Evolutionary conservation across 2,797 vertebrate genomes (phyloP).

Genomic region (Antennarius maculatus): DNA sequence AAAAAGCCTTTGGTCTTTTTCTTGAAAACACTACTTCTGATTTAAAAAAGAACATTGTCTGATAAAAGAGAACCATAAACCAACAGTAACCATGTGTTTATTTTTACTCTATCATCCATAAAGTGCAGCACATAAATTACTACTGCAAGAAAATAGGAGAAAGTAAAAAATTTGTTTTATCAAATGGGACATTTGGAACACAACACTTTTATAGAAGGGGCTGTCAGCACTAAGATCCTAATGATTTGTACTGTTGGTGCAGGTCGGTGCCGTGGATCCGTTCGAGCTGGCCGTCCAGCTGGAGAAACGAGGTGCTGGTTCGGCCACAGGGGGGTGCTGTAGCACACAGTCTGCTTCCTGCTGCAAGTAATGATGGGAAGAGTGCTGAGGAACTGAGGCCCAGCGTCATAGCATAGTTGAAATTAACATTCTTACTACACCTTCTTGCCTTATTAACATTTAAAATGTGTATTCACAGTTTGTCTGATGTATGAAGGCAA

Average conservation of each 20-base stretch:
- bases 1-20: slow-evolving; percentile 40
- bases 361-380: slow-evolving; percentile 71
- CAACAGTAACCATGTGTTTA: not conserved
- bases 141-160: not conserved
- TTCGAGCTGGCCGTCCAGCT: slow-evolving; percentile 73
- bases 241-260: slow-evolving; percentile 43
- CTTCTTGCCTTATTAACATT: slow-evolving; percentile 1
- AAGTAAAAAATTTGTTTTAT: not conserved
- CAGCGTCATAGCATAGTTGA: slow-evolving; percentile 20
- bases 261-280: slow-evolving; percentile 75
- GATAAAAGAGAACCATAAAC: slow-evolving; percentile 26
- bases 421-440: not conserved
- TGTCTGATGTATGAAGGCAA: not conserved
- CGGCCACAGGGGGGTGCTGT: slow-evolving; percentile 80
- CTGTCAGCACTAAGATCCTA: not conserved
- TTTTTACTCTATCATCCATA: not conserved
- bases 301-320: slow-evolving; percentile 40
- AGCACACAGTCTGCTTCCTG: slow-evolving; percentile 67
- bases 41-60: slow-evolving; percentile 42
- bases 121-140: not conserved
- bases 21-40: slow-evolving; percentile 32
- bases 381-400: slow-evolving; percentile 17
- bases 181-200: not conserved
- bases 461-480: not conserved
- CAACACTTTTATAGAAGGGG: not conserved